Conservation (phyloP, 2,888 invertebrate species). For the Carterocephalus palaemon region DNA sequence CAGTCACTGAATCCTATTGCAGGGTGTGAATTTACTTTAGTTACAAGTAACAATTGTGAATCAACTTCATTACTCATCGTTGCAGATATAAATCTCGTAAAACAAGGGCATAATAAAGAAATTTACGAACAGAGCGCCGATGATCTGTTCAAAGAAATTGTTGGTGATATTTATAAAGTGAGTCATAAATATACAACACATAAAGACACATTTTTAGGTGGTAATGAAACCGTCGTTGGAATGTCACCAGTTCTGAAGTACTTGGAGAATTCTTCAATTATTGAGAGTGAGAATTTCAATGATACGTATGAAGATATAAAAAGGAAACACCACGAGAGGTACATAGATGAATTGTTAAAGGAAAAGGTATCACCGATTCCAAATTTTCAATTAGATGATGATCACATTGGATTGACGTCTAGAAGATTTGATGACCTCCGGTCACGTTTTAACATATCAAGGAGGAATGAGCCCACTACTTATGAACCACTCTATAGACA, state of each 20-base stretch:
- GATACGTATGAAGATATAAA: constrained; percentile 27
- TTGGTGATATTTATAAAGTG: not conserved
- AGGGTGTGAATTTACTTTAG: too few species aligned
- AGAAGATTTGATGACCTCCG: constrained; percentile 34
- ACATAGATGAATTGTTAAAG: constrained; percentile 31
- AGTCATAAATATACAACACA: not conserved
- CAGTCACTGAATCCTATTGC: too few species aligned
- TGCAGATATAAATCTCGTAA: not conserved
- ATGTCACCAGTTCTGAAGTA: too few species aligned
- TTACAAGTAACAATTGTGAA: not conserved
- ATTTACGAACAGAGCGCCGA: constrained; percentile 1
- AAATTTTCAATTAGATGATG: constrained; percentile 31
- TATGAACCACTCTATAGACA: constrained; percentile 10
- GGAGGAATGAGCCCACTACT: too few species aligned
- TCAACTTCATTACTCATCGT: not conserved
- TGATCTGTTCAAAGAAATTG: not conserved
- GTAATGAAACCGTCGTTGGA: too few species aligned
- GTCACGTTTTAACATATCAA: too few species aligned
- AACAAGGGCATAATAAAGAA: not conserved
- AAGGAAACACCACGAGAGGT: constrained; percentile 7
- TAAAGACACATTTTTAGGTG: not conserved
- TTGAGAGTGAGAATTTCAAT: constrained; percentile 24
- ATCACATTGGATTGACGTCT: constrained; percentile 34
- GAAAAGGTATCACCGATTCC: constrained; percentile 25
- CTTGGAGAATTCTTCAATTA: not conserved